Evolutionary conservation across 2,888 invertebrate species (phyloP), one percentile per base, ranked within the genome.

Genomic region (Macropis europaea): DNA sequence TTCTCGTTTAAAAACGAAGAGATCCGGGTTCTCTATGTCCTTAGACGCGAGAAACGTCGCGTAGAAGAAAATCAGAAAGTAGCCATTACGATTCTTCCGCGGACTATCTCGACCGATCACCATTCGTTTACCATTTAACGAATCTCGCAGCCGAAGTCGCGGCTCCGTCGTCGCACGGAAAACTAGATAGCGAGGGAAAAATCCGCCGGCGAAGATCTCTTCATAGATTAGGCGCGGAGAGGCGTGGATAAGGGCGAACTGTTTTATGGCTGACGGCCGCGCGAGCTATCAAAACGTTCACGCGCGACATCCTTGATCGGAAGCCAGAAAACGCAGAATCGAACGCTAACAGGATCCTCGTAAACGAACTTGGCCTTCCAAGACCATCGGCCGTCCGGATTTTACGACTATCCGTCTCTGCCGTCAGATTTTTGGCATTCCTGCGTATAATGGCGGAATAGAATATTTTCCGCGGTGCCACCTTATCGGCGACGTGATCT

Each of bases 381-480:
- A 62, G 28, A 32, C 45, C 22, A 28, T 47, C 45, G 52, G 15
- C 13, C 60, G 17, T 56, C 36, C 32, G 45, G 47, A 34, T 70
- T 78, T 73, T 78, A 78, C 52, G 66, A 71, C 43, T 24, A 11
- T 50, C 19, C 54, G 36, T 57, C 50, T 26, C 38, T 30, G 19
- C 42, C n/a, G n/a, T 43, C 24, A 43, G 42, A 76, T 78, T 67
- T 73, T 73, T 63, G 62, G 13, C 68, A 70, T 79, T 76, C 63
- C 61, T 38, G 9, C 17, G 34, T 3, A 48, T 42, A 59, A 34
- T 40, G 47, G 40, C n/a, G n/a, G 28, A 57, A 69, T 67, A 63
- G 79, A 47, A 70, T 56, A 64, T 79, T 53, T 61, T 48, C 61
- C 30, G 61, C 26, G 22, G 4, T 15, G 9, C 6, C 9, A 42